phyloP scores from a whole-genome alignment of 2,888 invertebrate species.

The Spisula subtruncata region DNA sequence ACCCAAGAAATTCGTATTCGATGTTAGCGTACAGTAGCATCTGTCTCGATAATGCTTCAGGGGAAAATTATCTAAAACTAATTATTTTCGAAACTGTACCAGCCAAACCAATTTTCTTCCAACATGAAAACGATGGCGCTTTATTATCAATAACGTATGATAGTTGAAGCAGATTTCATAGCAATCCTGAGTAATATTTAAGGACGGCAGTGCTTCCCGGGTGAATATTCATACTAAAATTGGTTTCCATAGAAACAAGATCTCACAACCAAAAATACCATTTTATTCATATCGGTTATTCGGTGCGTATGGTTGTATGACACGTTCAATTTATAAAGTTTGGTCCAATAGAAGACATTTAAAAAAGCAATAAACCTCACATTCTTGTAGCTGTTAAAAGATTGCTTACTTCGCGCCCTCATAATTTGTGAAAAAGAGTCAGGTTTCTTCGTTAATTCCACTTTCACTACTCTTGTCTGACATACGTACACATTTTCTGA shows the following conservation, averaged over 20 bases:
- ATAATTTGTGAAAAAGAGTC: too few relatives aligned
- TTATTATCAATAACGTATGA: constrained; percentile 19
- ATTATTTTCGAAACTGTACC: background rate
- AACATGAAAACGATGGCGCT: background rate
- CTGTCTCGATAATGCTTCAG: constrained; percentile 9
- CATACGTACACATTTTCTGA: too few relatives aligned
- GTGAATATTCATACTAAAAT: background rate
- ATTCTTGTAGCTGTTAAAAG: too few relatives aligned
- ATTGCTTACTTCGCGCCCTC: too few relatives aligned
- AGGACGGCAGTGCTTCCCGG: background rate
- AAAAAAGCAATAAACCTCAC: too few relatives aligned
- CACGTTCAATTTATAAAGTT: too few relatives aligned
- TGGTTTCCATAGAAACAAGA: background rate
- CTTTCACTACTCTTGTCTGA: too few relatives aligned
- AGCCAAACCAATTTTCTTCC: constrained; percentile 11
- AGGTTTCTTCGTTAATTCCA: too few relatives aligned
- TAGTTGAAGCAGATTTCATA: too few relatives aligned
- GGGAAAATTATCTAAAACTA: background rate
- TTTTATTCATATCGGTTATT: too few relatives aligned
- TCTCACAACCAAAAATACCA: background rate
- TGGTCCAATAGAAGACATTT: too few relatives aligned
- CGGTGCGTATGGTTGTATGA: too few relatives aligned
- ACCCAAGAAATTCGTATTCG: background rate
- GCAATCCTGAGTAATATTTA: constrained; percentile 12
- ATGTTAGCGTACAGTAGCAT: constrained; percentile 5